A percentile compares a stretch with the other conserved stretches of the same genome.
These are phyloP conservation scores for Pseudopipra pipra DNA, from an alignment of 2,113 vertebrate genomes.

Conservation along the genomic window DNA sequence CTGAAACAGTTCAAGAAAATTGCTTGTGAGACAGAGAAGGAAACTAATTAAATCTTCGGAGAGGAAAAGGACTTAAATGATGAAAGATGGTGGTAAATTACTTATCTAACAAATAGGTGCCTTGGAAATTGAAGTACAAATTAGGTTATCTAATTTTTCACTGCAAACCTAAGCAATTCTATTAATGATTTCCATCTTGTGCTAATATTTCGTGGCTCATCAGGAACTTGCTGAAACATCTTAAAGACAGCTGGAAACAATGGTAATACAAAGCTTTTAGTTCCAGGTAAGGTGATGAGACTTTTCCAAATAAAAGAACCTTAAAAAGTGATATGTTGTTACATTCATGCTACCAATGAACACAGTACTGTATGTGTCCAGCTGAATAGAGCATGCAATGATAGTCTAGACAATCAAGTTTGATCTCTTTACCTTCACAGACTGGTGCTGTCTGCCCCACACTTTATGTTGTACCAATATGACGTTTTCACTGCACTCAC, in stretches of 20 bases:
- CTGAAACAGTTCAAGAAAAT: constrained; percentile 49
- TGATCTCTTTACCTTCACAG: background rate
- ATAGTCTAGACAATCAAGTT: background rate
- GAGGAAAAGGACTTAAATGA: constrained; percentile 42
- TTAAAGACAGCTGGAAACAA: constrained; percentile 8
- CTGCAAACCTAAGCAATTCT: constrained; percentile 7
- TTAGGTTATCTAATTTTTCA: constrained; percentile 63
- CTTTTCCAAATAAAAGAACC: background rate
- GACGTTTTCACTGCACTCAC: background rate
- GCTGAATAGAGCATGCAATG: background rate
- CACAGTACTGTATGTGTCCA: background rate
- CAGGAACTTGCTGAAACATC: constrained; percentile 38
- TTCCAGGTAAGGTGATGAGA: background rate
- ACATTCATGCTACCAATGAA: background rate
- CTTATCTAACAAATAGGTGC: constrained; percentile 44
- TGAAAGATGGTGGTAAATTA: constrained; percentile 33
- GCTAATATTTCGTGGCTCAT: constrained; percentile 51
- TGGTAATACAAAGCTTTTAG: background rate
- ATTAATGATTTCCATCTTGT: constrained; percentile 50
- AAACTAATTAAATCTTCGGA: constrained; percentile 59
- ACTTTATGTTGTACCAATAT: accelerated
- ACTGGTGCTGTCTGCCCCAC: accelerated
- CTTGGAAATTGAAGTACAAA: constrained; percentile 57
- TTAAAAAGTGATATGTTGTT: background rate
- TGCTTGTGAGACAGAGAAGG: constrained; percentile 25